Evolutionary conservation across 2,888 invertebrate species (phyloP).

Genomic region (Acronicta leporina): DNA sequence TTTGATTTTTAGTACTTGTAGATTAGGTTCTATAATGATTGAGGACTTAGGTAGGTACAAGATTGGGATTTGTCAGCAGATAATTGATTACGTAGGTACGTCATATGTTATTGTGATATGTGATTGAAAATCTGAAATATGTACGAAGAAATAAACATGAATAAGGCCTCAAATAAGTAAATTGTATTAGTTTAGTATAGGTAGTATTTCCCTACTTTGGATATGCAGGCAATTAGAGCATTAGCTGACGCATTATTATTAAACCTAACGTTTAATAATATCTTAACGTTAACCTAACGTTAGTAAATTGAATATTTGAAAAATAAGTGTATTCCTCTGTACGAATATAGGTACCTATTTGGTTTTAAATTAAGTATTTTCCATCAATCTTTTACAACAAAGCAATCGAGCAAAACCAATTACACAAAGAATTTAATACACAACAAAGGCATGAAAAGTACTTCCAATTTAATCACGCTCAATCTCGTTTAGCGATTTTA

Average conservation of each 20-base stretch:
- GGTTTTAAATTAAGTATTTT: not conserved
- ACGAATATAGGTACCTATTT: not conserved
- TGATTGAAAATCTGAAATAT: not conserved
- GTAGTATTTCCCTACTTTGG: no score
- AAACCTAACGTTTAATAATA: no score
- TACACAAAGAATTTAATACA: not conserved
- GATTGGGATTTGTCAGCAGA: not conserved
- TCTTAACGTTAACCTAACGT: no score
- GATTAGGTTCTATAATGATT: conserved; percentile 24
- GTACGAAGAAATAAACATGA: not conserved
- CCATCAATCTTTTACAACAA: conserved; percentile 3
- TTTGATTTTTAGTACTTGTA: conserved; percentile 14
- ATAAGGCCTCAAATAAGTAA: no score
- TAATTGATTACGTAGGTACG: conserved; percentile 1
- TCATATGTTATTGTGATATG: not conserved
- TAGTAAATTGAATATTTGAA: no score
- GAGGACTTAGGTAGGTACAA: conserved; percentile 2
- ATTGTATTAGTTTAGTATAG: no score
- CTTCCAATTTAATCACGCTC: not conserved
- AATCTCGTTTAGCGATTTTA: conserved; percentile 11
- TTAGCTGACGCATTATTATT: no score
- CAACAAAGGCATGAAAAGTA: conserved; percentile 7
- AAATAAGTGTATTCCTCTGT: not conserved
- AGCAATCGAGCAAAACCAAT: conserved; percentile 12
- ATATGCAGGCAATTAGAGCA: no score